These are phyloP conservation scores for Cephus spinipes DNA, from an alignment of 2,888 invertebrate genomes.

Conservation along the genomic window DNA sequence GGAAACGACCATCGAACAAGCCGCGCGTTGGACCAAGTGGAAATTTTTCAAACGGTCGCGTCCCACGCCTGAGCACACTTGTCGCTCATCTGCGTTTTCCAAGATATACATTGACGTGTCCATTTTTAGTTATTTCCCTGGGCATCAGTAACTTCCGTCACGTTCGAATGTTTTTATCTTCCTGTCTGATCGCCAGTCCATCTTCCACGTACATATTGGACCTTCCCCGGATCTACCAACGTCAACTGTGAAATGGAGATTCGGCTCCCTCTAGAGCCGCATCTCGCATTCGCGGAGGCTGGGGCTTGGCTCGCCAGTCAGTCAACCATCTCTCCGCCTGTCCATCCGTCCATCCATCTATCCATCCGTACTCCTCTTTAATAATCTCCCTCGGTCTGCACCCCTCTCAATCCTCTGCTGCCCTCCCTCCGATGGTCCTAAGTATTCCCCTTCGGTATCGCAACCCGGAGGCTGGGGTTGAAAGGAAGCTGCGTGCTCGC, in stretches of 20 bases:
- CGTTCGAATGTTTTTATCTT: background rate
- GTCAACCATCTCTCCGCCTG: background rate
- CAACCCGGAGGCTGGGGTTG: background rate
- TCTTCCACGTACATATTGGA: background rate
- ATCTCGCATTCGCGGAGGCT: background rate
- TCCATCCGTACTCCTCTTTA: background rate
- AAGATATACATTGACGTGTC: no score
- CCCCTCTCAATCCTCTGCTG: background rate
- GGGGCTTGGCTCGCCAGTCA: background rate
- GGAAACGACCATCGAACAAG: no score
- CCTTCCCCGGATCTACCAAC: background rate
- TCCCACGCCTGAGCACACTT: no score
- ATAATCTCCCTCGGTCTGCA: conserved; percentile 1
- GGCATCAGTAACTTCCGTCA: background rate
- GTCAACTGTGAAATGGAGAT: background rate
- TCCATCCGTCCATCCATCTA: background rate
- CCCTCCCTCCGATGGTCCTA: background rate
- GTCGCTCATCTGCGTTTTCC: no score
- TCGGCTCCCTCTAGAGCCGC: background rate
- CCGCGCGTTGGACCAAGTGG: no score
- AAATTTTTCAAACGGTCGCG: no score
- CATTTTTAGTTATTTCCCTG: background rate
- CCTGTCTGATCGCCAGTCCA: background rate
- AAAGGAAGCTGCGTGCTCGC: background rate
- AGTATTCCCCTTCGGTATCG: background rate